These are phyloP conservation scores for Calephelis perditalis DNA, from an alignment of 2,888 invertebrate genomes.

Conservation along the genomic window DNA sequence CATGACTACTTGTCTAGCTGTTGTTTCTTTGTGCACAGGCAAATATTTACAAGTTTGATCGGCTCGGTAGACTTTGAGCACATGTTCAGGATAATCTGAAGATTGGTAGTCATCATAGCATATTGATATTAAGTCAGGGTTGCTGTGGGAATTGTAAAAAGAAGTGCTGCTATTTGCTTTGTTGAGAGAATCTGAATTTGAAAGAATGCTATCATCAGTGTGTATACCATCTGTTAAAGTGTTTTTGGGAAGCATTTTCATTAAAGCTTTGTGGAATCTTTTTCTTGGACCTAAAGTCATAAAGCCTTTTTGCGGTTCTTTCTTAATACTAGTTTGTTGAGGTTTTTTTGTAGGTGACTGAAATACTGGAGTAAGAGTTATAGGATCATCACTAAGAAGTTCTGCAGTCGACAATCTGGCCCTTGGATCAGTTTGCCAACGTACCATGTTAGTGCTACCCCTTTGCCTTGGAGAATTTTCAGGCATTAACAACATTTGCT, in stretches of 20 bases:
- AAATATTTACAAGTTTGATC: constrained; percentile 99
- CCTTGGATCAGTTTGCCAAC: constrained; percentile 83
- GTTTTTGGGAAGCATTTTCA: constrained; percentile 93
- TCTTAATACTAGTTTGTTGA: constrained; percentile 77
- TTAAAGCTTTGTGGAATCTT: constrained; percentile 89
- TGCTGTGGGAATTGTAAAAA: constrained; percentile 91
- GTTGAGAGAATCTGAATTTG: constrained; percentile 76
- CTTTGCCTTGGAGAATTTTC: constrained; percentile 89
- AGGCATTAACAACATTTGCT: constrained; percentile 82
- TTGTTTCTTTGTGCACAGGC: constrained; percentile 95
- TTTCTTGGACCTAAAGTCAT: constrained; percentile 94
- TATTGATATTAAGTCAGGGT: constrained; percentile 90
- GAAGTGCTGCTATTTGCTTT: constrained; percentile 67
- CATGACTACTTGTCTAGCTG: constrained; percentile 96
- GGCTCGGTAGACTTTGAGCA: constrained; percentile 95
- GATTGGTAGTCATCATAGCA: constrained; percentile 89
- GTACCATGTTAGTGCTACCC: constrained; percentile 81
- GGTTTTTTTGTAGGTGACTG: constrained; percentile 76
- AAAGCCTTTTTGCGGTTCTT: constrained; percentile 86
- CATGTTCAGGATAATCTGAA: constrained; percentile 96
- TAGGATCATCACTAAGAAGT: constrained; percentile 71
- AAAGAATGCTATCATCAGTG: constrained; percentile 81
- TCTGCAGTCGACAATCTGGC: constrained; percentile 90
- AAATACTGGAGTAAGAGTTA: constrained; percentile 67
- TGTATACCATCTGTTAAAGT: constrained; percentile 83